Base-by-base conservation (phyloP, 1,140 invertebrate genomes). In the Drosophila grimshawi region DNA sequence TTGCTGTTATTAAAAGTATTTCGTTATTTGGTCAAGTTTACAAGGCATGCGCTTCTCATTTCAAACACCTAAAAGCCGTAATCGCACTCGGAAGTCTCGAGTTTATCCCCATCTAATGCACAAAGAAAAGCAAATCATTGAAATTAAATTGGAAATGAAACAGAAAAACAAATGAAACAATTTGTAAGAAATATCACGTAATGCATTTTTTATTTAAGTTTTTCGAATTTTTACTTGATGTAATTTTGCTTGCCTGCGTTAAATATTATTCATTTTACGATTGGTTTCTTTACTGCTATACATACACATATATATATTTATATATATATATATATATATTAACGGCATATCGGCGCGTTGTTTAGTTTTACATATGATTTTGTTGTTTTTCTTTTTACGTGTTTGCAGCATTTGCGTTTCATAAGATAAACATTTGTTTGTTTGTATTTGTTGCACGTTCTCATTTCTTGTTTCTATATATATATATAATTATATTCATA, bases 151-250 rank as follows among this genome's bases (percentile, higher is more conserved):
- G 0, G 51, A 71, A 48, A 6, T 27, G 51, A 51, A 52, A 57
- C 46, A 51, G 55, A 65, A 53, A 76, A 72, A 19, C 60, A 80
- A 86, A 76, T 69, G 37, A 76, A 83, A 83, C 80, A 81, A 86
- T 72, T 69, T 83, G 77, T 83, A 88, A 88, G 83, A 86, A 88
- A 86, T 86, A 86, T 86, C 83, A 86, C 83, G 83, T 86, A 86
- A 88, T 86, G 76, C 72, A 88, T 82, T 89, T 62, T 83, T 88
- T 82, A 80, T 88, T 88, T 71, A 83, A 83, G 41, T 74, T 79
- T 88, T 79, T 88, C 70, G 51, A 59, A 74, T 83, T 53, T 53
- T 67, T 69, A 67, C 51, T 60, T 66, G 33, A 4, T 83, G 30
- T 48, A 63, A 30, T 52, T 74, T 68, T 51, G 62, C 51, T 88